Base-by-base conservation (phyloP, 1,140 invertebrate genomes). In the Asbolus verrucosus region DNA sequence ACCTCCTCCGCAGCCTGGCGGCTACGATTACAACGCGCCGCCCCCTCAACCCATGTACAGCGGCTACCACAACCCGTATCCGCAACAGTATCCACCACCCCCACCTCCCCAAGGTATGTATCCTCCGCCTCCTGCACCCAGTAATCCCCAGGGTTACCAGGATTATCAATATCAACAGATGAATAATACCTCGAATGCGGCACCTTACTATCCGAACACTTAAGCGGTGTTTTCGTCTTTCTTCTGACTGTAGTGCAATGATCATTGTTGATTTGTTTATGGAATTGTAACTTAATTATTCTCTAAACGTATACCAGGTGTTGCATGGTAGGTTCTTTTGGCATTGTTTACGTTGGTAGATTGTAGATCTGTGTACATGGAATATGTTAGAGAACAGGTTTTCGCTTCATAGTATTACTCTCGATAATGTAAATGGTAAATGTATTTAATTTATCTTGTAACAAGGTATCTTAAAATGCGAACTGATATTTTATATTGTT, bases 31-130 rank as follows among this genome's bases (percentile, higher is more conserved):
- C 36, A 75, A 66, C 67, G 67, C 74, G 39, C 72, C 76, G 65
- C 84, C n/a, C n/a, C n/a, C n/a, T n/a, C n/a, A 85, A 77, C 83
- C 83, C 0, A 80, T 82, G 30, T 83, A 82, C 59, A 77, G 78
- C n/a, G 81, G 82, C 30, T 78, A 78, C 38, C 65, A 70, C 33
- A 65, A 77, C 27, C 77, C 76, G 13, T 86, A 85, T 72, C 82
- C 82, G n/a, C 83, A 79, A 16, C 83, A 84, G 9, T 85, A 86
- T 75, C 82, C 84, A 0, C 82, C 84, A 0, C 82, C 81, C n/a
- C 83, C 84, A 0, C 81, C 83, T 6, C 76, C 74, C 1, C 79
- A 79, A 67, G 70, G 63, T 9, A 73, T 74, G 16, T 79, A 79
- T 41, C 70, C 74, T 5, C 74, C 78, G 4, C 67, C 77, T 2